phyloP scores from a whole-genome alignment of 2,113 vertebrate species.

The Dromaius novaehollandiae region DNA sequence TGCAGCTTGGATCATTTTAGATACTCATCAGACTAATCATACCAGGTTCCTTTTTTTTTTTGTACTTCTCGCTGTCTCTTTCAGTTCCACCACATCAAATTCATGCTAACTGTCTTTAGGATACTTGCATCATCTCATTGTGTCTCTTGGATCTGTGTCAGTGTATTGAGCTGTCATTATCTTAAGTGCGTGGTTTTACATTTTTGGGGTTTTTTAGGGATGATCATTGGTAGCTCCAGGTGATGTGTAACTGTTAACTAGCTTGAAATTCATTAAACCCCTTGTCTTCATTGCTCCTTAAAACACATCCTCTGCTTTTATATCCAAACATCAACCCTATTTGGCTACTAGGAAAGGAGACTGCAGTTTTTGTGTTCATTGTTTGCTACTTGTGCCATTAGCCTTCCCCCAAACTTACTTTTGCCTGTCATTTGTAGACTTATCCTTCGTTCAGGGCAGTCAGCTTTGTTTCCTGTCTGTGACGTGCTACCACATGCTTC shows the following conservation, averaged over 20 bases:
- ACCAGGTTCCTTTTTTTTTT: background rate
- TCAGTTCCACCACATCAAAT: background rate
- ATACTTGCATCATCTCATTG: too few species aligned
- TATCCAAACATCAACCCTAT: background rate
- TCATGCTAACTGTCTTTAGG: background rate
- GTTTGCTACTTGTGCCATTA: background rate
- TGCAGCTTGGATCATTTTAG: background rate
- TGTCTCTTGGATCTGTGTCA: background rate
- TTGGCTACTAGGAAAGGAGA: background rate
- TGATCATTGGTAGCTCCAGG: background rate
- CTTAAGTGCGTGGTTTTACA: rapidly evolving
- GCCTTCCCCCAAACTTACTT: background rate
- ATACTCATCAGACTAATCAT: background rate
- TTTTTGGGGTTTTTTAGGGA: background rate
- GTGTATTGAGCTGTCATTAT: background rate
- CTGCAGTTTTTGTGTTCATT: background rate
- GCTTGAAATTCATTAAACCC: background rate
- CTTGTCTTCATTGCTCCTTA: background rate
- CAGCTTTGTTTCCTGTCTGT: background rate
- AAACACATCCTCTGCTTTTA: background rate
- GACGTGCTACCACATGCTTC: rapidly evolving
- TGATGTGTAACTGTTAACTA: background rate
- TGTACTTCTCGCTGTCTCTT: background rate
- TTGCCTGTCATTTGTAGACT: background rate
- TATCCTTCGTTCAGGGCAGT: background rate